A percentile compares a stretch with the other conserved stretches of the same genome.
Conservation (phyloP, 2,888 invertebrate species). For the Drosophila algonquin region DNA sequence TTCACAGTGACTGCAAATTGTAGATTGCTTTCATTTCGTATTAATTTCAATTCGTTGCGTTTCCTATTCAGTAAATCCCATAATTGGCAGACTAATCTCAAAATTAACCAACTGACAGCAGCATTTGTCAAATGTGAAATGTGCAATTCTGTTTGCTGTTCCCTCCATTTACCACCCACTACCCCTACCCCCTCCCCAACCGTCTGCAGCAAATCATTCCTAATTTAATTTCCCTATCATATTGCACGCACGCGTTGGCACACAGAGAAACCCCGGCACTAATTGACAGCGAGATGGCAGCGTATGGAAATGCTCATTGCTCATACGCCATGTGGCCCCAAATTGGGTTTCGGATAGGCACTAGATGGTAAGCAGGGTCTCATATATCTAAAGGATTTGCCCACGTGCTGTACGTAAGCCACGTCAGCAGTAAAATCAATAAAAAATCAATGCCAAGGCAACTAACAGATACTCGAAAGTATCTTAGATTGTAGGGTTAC, state of each 20-base stretch:
- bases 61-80: neutral
- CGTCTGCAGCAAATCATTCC: conserved; percentile 4
- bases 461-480: neutral
- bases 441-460: neutral
- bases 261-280: conserved; percentile 6
- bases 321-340: conserved; percentile 20
- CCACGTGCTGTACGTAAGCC: neutral
- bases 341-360: neutral
- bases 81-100: conserved; percentile 2
- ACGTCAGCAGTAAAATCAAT: neutral
- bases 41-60: neutral
- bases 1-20: neutral
- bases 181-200: too few species aligned
- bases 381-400: neutral
- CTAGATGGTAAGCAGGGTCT: neutral
- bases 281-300: conserved; percentile 14
- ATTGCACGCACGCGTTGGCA: conserved; percentile 30
- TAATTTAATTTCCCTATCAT: conserved; percentile 56
- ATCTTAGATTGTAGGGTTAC: neutral
- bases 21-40: neutral
- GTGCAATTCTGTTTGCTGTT: conserved; percentile 11
- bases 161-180: too few species aligned
- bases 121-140: conserved; percentile 11
- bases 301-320: conserved; percentile 7
- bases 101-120: conserved; percentile 1